Base-by-base conservation (phyloP, 2,888 invertebrate species). In the Apamea crenata region DNA sequence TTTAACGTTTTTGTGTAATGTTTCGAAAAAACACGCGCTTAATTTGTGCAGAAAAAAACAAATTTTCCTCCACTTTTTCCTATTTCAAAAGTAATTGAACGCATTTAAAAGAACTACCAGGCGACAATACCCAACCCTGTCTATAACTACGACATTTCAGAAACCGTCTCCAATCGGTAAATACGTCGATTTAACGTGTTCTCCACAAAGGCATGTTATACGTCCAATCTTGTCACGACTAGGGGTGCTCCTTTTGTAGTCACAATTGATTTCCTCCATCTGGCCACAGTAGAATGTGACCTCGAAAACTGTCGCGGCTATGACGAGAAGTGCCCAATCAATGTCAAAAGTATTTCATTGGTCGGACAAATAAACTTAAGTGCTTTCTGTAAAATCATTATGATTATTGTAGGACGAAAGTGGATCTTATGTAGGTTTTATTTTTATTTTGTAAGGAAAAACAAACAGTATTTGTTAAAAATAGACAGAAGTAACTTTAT, bases 201-300 rank as follows among this genome's bases (percentile, higher is more conserved):
- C 63, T 29, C 8, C 29, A 88, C 89, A 87, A 88, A 87, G 89
- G 78, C 77, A 77, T 86, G 83, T 84, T 83, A 86, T 87, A 87
- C 72, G 87, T 87, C 84, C 87, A 86, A 89, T 87, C 84, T 85
- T 79, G 83, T 82, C 77, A 69, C 61, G n/a, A 61, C 68, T 56
- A 68, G 65, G 50, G 68, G 56, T 69, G 75, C 53, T 74, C 74
- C 89, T 84, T 84, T 88, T 89, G 82, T 89, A 29, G 21, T 32
- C 56, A 32, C 81, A 61, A 89, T 88, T 84, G 88, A 86, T 89
- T 87, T 82, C 83, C 78, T 87, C 61, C 73, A 68, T 83, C 75
- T 70, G 36, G 56, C 0, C 44, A 74, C 61, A 50, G 40, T 14
- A 68, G 71, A 79, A 73, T 75, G 50, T 65, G 40, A 65, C 71